Conservation (phyloP, 2,888 invertebrate species). For the Trachelus tabidus region DNA sequence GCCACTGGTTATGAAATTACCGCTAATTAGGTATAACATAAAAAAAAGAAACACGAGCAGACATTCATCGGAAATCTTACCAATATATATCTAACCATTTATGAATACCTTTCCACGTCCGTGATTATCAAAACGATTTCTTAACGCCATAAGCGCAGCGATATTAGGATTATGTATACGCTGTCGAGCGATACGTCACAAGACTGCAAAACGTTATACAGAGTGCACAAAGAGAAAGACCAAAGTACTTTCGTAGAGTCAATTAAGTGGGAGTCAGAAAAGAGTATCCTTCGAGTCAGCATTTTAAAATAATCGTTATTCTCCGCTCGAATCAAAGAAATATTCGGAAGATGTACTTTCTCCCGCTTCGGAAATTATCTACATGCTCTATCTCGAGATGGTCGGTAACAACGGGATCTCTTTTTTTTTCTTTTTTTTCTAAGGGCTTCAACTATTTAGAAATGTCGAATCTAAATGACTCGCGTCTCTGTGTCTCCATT, state of each 20-base stretch:
- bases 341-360: not conserved
- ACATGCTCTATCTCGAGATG: not conserved
- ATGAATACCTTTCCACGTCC: slow-evolving; percentile 5
- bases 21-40: slow-evolving; percentile 27
- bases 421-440: not conserved
- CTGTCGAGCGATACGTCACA: not conserved
- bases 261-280: not conserved
- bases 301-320: not conserved
- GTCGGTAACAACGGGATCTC: not conserved
- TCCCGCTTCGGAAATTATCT: not conserved
- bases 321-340: not conserved
- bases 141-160: not conserved
- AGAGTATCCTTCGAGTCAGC: not conserved
- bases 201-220: not conserved
- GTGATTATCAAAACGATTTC: not conserved
- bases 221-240: not conserved
- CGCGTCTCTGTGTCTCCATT: not conserved
- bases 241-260: not conserved
- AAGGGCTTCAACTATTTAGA: not conserved
- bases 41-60: not conserved
- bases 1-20: slow-evolving; percentile 39
- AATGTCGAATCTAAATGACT: not conserved
- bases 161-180: not conserved
- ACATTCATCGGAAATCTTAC: not conserved
- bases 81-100: not conserved